These are phyloP conservation scores for Ichneumoninae sp. DNA, from an alignment of 2,888 invertebrate species.

Conservation along the genomic window DNA sequence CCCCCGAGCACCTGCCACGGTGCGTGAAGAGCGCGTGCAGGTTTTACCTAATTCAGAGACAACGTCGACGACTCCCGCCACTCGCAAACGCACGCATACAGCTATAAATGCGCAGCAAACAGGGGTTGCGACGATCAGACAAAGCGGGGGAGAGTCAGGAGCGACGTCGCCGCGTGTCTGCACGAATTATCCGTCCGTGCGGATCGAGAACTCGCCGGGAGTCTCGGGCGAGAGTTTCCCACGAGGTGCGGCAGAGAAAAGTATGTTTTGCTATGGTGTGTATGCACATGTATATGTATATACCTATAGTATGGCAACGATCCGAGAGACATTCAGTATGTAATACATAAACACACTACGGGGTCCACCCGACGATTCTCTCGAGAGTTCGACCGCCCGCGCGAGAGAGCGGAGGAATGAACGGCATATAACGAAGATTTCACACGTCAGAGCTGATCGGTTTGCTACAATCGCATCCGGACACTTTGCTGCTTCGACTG, in stretches of 20 bases:
- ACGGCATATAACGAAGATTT: background rate
- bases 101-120: background rate
- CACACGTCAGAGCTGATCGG: background rate
- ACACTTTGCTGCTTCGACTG: background rate
- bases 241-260: conserved; percentile 50
- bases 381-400: conserved; percentile 31
- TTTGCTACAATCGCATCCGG: background rate
- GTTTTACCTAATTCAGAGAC: conserved; percentile 29
- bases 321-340: conserved; percentile 11
- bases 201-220: conserved; percentile 40
- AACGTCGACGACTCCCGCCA: background rate
- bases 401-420: conserved; percentile 26
- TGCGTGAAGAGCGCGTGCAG: conserved; percentile 12
- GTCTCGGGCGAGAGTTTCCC: conserved; percentile 54
- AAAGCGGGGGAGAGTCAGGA: background rate
- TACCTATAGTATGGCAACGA: background rate
- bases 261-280: conserved; percentile 7
- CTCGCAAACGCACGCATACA: background rate
- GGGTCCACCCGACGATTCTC: conserved; percentile 15
- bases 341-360: conserved; percentile 18
- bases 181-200: conserved; percentile 39
- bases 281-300: background rate
- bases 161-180: conserved; percentile 39
- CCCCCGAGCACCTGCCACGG: conserved; percentile 34
- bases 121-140: conserved; percentile 7